Conservation (phyloP, 2,797 vertebrate genomes). For the Spheniscus humboldti region DNA sequence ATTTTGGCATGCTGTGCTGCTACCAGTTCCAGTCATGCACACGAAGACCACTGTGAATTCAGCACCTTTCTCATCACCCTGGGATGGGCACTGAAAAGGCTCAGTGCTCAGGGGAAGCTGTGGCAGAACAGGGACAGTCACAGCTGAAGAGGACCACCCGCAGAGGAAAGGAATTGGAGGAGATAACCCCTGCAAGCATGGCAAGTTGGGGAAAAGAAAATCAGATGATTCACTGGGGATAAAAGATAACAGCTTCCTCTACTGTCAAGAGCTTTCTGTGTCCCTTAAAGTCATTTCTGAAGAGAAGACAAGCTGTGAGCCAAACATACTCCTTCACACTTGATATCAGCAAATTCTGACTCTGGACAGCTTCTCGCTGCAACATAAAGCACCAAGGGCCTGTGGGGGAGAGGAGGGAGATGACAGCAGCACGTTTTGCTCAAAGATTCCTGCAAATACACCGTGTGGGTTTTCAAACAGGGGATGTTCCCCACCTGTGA, state of each 20-base stretch:
- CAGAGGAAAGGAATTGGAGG: not conserved
- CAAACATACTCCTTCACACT: not conserved
- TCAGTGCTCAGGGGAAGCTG: not conserved
- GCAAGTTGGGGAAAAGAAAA: not conserved
- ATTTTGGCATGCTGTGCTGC: not conserved
- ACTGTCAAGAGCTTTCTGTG: not conserved
- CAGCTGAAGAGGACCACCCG: not conserved
- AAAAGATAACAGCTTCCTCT: not conserved
- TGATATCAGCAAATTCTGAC: not conserved
- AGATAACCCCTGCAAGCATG: not conserved
- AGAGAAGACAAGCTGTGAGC: not conserved
- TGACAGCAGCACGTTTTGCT: not conserved
- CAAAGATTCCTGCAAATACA: not conserved
- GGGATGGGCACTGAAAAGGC: not conserved
- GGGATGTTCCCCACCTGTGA: not conserved
- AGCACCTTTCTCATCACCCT: not conserved
- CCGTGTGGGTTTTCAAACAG: not conserved
- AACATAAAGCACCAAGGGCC: not conserved
- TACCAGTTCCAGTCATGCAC: not conserved
- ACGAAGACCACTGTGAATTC: not conserved
- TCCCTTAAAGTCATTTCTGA: not conserved
- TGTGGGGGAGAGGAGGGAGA: not conserved
- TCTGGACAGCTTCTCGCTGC: not conserved
- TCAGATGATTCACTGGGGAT: not conserved
- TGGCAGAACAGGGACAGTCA: not conserved